Evolutionary conservation across 2,888 invertebrate species (phyloP), one percentile per base, ranked within the genome.

Genomic region (Trachelus stipa): DNA sequence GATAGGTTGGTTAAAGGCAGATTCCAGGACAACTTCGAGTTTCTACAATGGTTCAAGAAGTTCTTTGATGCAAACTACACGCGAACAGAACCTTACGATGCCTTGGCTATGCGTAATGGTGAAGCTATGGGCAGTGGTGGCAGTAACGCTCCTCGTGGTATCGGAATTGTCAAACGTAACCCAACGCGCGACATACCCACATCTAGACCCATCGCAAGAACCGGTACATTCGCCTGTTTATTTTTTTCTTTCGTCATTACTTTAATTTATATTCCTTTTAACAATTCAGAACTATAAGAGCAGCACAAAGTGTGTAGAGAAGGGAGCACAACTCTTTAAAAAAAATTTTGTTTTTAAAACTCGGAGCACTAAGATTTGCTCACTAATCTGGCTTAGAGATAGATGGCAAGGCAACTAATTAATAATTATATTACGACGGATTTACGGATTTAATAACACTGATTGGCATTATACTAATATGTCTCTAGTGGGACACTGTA

Each of bases 21-120:
- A 89, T 99, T 99, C 94, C 99, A 99, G 95, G 99, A 99, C 94
- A 99, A 99, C 94, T 99, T 99, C 95, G 99, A 99, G 93, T 99
- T 99, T 94, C 96, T 99, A 89, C 99, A 99, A 94, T 99, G 99
- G 99, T 99, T 99, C 95, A 99, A 99, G 95, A 98, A 98, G 93
- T 99, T 99, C 94, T 99, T 98, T 93, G 99, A 99, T 93, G 98
- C 98, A 89, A 99, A 99, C 94, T 98, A 98, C 94, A 96, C 96
- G 92, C 98, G 98, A 91, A 94, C 95, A 90, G 97, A 98, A 84
- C 85, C 86, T 74, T 99, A 99, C 92, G 97, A 98, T 93, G 96
- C 99, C 79, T 92, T 97, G 89, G 95, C 94, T 84, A 96, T 96
- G 90, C 94, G 99, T 87, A 96, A 96, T 89, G 97, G 97, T 87